phyloP scores from a whole-genome alignment of 1,140 invertebrate genomes.

The Trichoplusia ni region DNA sequence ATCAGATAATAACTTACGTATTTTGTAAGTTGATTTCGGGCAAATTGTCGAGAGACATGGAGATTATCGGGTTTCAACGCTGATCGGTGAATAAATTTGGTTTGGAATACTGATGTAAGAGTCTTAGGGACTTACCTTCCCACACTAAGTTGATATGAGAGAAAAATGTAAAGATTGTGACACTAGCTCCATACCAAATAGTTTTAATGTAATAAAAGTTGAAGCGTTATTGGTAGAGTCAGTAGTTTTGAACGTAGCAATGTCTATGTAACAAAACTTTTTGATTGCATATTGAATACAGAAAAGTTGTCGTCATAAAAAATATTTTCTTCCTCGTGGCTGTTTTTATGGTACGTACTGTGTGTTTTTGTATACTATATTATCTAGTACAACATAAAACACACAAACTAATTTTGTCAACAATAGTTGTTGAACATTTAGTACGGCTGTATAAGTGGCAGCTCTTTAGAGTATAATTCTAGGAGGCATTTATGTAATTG shows the following conservation, averaged over 20 bases:
- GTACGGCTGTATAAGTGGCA: slow-evolving; percentile 24
- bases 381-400: slow-evolving; percentile 8
- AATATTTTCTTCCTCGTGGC: neutral
- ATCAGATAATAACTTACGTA: slow-evolving; percentile 63
- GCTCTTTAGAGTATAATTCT: slow-evolving; percentile 32
- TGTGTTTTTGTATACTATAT: neutral
- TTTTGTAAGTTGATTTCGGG: slow-evolving; percentile 45
- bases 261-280: slow-evolving; percentile 17
- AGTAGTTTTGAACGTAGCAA: slow-evolving; percentile 3
- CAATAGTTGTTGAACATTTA: slow-evolving; percentile 31
- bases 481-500: slow-evolving; percentile 26
- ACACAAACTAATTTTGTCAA: slow-evolving; percentile 24
- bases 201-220: slow-evolving; percentile 18
- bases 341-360: neutral
- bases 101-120: slow-evolving; percentile 24
- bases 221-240: slow-evolving; percentile 18
- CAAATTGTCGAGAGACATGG: slow-evolving; percentile 35
- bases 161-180: slow-evolving; percentile 26
- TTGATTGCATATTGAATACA: no score
- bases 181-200: slow-evolving; percentile 10
- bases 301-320: neutral
- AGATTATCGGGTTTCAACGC: slow-evolving; percentile 41
- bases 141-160: slow-evolving; percentile 11
- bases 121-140: slow-evolving; percentile 9
- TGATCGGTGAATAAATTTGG: slow-evolving; percentile 38